Base-by-base conservation (phyloP, 2,888 invertebrate species). In the Synanthedon tipuliformis region DNA sequence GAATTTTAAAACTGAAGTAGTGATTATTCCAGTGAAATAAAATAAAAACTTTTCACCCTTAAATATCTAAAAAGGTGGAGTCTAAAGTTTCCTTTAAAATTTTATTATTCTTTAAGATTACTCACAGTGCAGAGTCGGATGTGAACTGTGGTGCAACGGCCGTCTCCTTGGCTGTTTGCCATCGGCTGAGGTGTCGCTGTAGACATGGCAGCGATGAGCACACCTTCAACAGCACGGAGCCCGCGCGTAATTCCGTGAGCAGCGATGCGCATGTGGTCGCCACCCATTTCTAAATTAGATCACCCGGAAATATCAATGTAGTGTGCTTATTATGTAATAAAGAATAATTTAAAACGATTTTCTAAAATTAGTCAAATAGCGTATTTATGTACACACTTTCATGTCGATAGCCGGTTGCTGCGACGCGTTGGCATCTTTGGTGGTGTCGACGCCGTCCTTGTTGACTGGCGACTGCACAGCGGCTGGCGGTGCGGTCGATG, bases 171-270 rank as follows among this genome's bases (percentile, higher is more conserved):
- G 92, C 70, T 88, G 82, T 78, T 65, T 76, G 88, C 89, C 83
- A 90, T 71, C 71, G 86, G 66, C 70, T 88, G 60, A 84, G 85
- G 81, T 76, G 89, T 62, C 77, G 86, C 76, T 75, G 90, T 58
- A 81, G 86, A 70, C 87, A 88, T 0, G 95, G 94, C 67, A 97
- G 88, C 57, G 91, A 91, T 3, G 93, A 88, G 72, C 97, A 97
- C 60, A 96, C 92, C 64, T 95, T 93, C 48, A 96, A 88, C 54
- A 97, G 82, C 11, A 92, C 91, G 63, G 94, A 92, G 34, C 95
- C 95, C 1, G 95, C 97, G 62, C 94, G 91, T 57, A 96, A 88
- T 61, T 92, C 91, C 84, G 95, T 94, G 53, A 98, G 88, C 61
- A 91, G 91, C 41, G 92, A 91, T 3, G 93, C 89, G 73, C 96